These are phyloP conservation scores for Anas georgica DNA, from an alignment of 2,797 vertebrate genomes.

Conservation along the genomic window DNA sequence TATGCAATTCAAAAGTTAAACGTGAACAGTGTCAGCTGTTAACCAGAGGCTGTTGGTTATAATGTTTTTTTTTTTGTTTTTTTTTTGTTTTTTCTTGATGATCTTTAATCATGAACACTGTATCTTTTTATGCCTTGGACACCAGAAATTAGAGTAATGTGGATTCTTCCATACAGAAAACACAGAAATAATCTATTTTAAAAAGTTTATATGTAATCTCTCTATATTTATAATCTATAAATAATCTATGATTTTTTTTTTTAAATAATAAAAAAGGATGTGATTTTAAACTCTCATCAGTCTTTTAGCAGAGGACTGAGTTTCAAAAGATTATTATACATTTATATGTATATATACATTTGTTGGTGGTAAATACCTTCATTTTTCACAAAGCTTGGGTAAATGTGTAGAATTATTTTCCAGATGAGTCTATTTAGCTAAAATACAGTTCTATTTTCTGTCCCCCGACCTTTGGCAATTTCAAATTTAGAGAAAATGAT, in stretches of 20 bases:
- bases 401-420: neutral
- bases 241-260: fast-evolving
- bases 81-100: neutral
- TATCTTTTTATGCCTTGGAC: neutral
- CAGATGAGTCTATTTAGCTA: neutral
- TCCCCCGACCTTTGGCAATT: neutral
- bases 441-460: neutral
- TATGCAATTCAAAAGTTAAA: neutral
- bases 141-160: neutral
- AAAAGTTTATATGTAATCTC: too few relatives aligned
- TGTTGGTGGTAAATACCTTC: neutral
- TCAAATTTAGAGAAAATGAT: neutral
- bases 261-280: neutral
- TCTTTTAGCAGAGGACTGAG: neutral
- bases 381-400: neutral
- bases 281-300: neutral
- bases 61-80: neutral
- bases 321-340: neutral
- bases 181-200: fast-evolving
- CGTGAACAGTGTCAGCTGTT: neutral
- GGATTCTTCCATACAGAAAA: neutral
- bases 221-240: neutral
- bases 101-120: neutral
- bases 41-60: neutral
- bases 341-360: neutral